A percentile compares a stretch with the other conserved stretches of the same genome.
Evolutionary conservation across 1,140 invertebrate species (phyloP).

Genomic region (Euura lappo): DNA sequence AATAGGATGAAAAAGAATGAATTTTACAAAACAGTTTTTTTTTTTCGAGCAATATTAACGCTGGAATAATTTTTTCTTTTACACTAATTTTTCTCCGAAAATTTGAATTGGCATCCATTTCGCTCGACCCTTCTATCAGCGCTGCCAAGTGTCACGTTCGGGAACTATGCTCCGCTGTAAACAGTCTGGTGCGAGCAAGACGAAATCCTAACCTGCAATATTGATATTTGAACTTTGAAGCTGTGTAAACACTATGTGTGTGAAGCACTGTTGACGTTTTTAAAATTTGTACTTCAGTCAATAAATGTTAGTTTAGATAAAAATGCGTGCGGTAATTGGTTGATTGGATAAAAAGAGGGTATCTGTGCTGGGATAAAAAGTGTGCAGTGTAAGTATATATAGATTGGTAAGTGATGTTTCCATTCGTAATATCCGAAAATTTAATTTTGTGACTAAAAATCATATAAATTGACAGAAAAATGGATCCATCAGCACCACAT

Average conservation of each 20-base stretch:
- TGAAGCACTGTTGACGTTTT: not conserved
- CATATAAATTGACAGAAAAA: not conserved
- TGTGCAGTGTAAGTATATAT: too few species aligned
- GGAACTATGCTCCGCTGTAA: not conserved
- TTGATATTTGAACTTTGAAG: not conserved
- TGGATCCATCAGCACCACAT: not conserved
- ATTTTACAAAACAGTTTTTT: not conserved
- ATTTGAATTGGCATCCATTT: not conserved
- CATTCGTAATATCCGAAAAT: too few species aligned
- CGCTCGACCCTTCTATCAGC: not conserved
- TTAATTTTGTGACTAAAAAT: too few species aligned
- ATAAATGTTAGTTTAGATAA: not conserved
- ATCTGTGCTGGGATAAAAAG: too few species aligned
- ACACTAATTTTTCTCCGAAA: too few species aligned
- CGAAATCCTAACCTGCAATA: constrained; percentile 1
- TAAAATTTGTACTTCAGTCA: not conserved
- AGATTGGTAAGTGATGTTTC: too few species aligned
- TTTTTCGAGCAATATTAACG: constrained; percentile 1
- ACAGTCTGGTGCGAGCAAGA: not conserved
- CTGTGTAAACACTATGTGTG: too few species aligned
- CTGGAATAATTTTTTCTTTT: constrained; percentile 1
- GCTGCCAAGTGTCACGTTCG: too few species aligned
- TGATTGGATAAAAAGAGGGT: too few species aligned
- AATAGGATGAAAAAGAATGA: not conserved
- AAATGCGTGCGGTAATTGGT: too few species aligned